A percentile compares a stretch with the other conserved stretches of the same genome.
Conservation (phyloP, 1,140 invertebrate genomes). For the Meloidogyne exigua region DNA sequence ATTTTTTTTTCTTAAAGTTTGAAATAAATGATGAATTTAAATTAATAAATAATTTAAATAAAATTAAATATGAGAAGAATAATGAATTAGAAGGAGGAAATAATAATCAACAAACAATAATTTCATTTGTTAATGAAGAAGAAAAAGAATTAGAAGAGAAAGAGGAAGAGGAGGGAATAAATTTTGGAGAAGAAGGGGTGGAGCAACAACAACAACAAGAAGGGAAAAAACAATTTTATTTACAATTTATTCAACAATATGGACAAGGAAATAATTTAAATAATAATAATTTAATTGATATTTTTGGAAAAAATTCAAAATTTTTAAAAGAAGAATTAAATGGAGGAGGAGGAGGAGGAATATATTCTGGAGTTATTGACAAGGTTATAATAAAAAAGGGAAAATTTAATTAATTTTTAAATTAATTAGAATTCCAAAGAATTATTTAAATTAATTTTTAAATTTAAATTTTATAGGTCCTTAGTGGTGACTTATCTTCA, state of each 20-base stretch:
- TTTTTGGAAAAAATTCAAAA: conserved; percentile 15
- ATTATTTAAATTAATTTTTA: not conserved
- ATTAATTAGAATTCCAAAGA: too few species aligned
- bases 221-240: not conserved
- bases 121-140: too few species aligned
- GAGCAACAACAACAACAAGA: not conserved
- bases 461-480: not conserved
- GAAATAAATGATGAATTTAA: not conserved
- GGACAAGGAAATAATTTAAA: not conserved
- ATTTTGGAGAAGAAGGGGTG: conserved; percentile 16
- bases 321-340: conserved; percentile 24
- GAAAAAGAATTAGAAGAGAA: too few species aligned
- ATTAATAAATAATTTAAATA: not conserved
- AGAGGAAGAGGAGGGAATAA: not conserved
- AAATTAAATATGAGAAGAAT: too few species aligned
- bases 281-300: not conserved
- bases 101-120: too few species aligned
- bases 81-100: too few species aligned
- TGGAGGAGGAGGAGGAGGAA: too few species aligned
- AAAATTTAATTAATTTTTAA: not conserved
- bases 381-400: too few species aligned
- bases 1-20: not conserved
- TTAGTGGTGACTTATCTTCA: conserved; percentile 19
- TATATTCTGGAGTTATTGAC: conserved; percentile 23
- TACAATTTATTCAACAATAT: not conserved